These are phyloP conservation scores for Autographa pulchrina DNA, from an alignment of 2,888 invertebrate genomes.

Conservation along the genomic window DNA sequence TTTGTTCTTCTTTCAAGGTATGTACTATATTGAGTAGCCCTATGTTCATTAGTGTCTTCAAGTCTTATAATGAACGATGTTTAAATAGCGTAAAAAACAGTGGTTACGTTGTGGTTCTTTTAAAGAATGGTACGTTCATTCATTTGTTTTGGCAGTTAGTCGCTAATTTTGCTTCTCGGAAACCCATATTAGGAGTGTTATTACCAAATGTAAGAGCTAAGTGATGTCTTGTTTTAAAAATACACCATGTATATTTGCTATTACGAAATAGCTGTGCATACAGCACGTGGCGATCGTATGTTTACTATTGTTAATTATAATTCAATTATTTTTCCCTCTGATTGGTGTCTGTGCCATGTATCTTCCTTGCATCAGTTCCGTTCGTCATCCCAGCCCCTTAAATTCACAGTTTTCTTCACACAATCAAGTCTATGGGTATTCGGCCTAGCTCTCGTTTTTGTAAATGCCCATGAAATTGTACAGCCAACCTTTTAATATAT, in stretches of 20 bases:
- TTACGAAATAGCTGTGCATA: not conserved
- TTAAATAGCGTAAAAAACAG: not conserved
- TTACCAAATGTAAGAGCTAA: not conserved
- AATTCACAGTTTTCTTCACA: too few species aligned
- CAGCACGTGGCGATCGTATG: not conserved
- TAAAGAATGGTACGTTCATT: not conserved
- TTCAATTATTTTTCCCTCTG: too few species aligned
- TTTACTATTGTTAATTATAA: too few species aligned
- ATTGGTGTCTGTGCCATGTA: too few species aligned
- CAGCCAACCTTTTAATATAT: too few species aligned
- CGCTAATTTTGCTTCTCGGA: not conserved
- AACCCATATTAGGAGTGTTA: not conserved
- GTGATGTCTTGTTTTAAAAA: not conserved
- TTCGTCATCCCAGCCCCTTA: too few species aligned
- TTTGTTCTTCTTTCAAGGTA: not conserved
- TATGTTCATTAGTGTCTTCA: not conserved
- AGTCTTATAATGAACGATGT: not conserved
- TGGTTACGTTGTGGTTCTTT: not conserved
- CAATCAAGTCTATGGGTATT: too few species aligned
- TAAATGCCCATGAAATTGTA: too few species aligned
- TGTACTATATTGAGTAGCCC: not conserved
- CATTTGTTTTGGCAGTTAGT: not conserved
- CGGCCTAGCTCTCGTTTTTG: too few species aligned
- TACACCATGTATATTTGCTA: not conserved
- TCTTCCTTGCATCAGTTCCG: too few species aligned